Evolutionary conservation across 64 coral and sea anemone genomes (phyloP).

Genomic region (Porites australiensis): DNA sequence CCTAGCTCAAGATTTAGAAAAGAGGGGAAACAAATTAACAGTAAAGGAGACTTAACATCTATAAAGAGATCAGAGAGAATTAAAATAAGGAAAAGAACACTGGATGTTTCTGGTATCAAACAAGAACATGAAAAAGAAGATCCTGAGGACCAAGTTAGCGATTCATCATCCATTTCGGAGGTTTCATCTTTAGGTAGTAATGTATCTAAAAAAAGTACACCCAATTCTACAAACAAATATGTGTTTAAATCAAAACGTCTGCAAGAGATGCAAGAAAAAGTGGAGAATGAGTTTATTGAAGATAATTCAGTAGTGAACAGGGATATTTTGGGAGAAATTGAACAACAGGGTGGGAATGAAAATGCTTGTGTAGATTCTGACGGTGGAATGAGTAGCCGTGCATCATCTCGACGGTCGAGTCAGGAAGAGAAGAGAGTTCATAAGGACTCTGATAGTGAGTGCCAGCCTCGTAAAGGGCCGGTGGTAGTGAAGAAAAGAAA

Average conservation of each 20-base stretch:
- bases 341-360: background rate
- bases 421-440: background rate
- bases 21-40: background rate
- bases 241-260: slow-evolving; percentile 77
- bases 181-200: slow-evolving; percentile 20
- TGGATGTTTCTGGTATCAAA: background rate
- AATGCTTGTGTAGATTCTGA: background rate
- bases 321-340: background rate
- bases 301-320: background rate
- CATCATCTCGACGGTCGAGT: background rate
- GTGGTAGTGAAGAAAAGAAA: slow-evolving; percentile 11
- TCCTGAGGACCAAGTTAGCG: slow-evolving; percentile 15
- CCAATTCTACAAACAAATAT: background rate
- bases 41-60: background rate
- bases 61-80: slow-evolving; percentile 38
- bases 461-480: background rate
- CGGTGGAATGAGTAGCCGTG: background rate
- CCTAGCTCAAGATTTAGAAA: background rate
- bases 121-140: slow-evolving; percentile 9
- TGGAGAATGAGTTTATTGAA: background rate
- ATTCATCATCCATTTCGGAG: slow-evolving; percentile 28
- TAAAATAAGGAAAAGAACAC: slow-evolving; percentile 1
- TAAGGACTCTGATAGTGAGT: background rate
- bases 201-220: background rate
- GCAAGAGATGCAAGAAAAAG: slow-evolving; percentile 38